Percentiles rank a stretch among this genome's conserved stretches.
phyloP scores from a whole-genome alignment of 2,888 invertebrate genomes.

The Brachyptera risi region DNA sequence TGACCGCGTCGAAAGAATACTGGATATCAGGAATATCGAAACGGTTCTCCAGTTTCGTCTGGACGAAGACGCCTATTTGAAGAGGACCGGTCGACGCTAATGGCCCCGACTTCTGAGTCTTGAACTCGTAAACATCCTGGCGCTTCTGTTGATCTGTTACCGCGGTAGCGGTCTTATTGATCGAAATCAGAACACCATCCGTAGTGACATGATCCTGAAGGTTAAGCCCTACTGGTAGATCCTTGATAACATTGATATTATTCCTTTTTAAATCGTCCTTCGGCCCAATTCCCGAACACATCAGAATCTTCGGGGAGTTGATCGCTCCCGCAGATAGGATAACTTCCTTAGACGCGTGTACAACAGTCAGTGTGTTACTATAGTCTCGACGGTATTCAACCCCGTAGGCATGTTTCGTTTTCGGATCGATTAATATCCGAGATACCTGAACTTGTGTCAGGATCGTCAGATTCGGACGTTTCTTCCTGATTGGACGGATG shows the following conservation, averaged over 20 bases:
- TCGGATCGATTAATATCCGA: constrained; percentile 55
- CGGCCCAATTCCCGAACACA: constrained; percentile 65
- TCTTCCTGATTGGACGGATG: constrained; percentile 59
- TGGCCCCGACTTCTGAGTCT: constrained; percentile 35
- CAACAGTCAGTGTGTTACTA: constrained; percentile 37
- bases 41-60: constrained; percentile 49
- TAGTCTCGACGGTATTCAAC: constrained; percentile 48
- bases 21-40: constrained; percentile 60
- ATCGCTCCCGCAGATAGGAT: constrained; percentile 55
- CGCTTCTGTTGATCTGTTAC: constrained; percentile 33
- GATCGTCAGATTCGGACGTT: constrained; percentile 48
- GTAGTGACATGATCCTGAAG: constrained; percentile 65
- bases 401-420: constrained; percentile 45
- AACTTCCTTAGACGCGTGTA: constrained; percentile 56
- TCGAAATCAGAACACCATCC: constrained; percentile 52
- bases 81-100: constrained; percentile 32
- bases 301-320: constrained; percentile 60
- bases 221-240: constrained; percentile 56
- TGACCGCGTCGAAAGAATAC: constrained; percentile 57
- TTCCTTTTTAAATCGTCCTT: constrained; percentile 49
- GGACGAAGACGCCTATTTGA: constrained; percentile 53
- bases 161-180: constrained; percentile 41
- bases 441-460: constrained; percentile 52
- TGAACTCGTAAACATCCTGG: constrained; percentile 35
- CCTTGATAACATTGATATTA: constrained; percentile 51